Evolutionary conservation across 1,140 invertebrate species (phyloP).

Genomic region (Drosophila pallidifrons): DNA sequence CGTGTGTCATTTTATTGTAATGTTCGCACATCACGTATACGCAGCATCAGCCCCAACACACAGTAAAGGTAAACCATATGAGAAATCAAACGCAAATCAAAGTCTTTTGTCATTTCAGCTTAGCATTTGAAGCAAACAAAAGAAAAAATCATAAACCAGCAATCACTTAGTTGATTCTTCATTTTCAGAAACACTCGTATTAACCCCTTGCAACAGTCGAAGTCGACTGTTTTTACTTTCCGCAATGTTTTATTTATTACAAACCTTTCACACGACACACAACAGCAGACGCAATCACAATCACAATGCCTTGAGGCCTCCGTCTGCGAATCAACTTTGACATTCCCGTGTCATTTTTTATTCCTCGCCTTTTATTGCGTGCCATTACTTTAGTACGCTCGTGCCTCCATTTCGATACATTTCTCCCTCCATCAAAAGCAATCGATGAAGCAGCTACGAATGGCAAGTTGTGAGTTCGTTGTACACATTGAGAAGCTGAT

Average conservation of each 20-base stretch:
- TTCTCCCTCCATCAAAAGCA: constrained; percentile 17
- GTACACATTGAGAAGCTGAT: constrained; percentile 20
- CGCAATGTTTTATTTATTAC: constrained; percentile 63
- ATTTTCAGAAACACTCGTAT: constrained; percentile 21
- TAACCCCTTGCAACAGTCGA: not conserved
- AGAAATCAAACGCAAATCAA: constrained; percentile 39
- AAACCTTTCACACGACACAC: constrained; percentile 56
- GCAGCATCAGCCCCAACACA: constrained; percentile 8
- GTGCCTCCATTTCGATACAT: constrained; percentile 42
- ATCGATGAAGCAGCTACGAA: constrained; percentile 27
- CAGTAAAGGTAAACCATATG: constrained; percentile 14
- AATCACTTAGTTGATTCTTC: constrained; percentile 28
- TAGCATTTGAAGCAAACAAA: not conserved
- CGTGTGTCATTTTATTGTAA: constrained; percentile 37
- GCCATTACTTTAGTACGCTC: constrained; percentile 53
- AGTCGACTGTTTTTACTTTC: constrained; percentile 13
- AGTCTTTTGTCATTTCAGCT: constrained; percentile 28
- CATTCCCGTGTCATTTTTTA: constrained; percentile 57
- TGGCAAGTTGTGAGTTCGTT: constrained; percentile 50
- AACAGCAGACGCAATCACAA: constrained; percentile 56
- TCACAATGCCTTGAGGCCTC: constrained; percentile 45
- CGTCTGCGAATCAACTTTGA: constrained; percentile 39
- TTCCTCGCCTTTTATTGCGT: constrained; percentile 61
- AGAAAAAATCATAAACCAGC: constrained; percentile 23
- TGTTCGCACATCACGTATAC: constrained; percentile 30